Percentiles rank a stretch among this genome's conserved stretches.
Conservation (phyloP, 2,113 vertebrate species). For the Amazona guildingii region DNA sequence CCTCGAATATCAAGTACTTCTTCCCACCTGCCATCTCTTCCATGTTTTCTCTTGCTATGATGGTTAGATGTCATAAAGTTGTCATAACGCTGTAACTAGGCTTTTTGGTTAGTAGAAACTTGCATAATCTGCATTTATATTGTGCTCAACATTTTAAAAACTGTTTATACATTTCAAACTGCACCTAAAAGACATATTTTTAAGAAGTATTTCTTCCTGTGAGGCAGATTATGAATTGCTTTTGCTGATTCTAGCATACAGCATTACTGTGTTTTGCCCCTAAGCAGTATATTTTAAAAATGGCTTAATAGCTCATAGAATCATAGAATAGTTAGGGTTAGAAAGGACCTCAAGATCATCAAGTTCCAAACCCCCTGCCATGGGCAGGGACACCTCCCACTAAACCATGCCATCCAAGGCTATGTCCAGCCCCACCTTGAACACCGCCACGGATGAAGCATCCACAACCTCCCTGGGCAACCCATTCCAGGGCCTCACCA, state of each 20-base stretch:
- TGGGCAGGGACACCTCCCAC: too few species aligned
- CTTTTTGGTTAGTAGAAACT: slow-evolving; percentile 25
- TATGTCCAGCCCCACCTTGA: too few species aligned
- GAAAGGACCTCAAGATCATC: too few species aligned
- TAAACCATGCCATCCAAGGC: too few species aligned
- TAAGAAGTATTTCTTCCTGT: background rate
- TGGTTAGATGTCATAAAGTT: slow-evolving; percentile 43
- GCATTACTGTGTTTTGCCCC: background rate
- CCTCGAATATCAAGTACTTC: slow-evolving; percentile 37
- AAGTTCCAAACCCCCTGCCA: too few species aligned
- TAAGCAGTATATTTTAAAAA: background rate
- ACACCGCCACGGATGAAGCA: too few species aligned
- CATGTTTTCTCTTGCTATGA: slow-evolving; percentile 43
- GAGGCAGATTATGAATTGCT: background rate
- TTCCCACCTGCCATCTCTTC: slow-evolving; percentile 38
- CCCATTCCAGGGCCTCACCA: too few species aligned
- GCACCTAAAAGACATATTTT: background rate
- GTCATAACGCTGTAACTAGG: slow-evolving; percentile 55
- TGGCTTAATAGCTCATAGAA: background rate
- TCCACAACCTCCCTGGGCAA: too few species aligned
- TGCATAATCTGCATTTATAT: background rate
- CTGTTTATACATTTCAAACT: background rate
- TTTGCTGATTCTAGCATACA: background rate
- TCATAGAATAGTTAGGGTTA: too few species aligned
- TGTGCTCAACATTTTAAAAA: background rate